Conservation (phyloP, 2,113 vertebrate genomes). For the Carassius gibelio region DNA sequence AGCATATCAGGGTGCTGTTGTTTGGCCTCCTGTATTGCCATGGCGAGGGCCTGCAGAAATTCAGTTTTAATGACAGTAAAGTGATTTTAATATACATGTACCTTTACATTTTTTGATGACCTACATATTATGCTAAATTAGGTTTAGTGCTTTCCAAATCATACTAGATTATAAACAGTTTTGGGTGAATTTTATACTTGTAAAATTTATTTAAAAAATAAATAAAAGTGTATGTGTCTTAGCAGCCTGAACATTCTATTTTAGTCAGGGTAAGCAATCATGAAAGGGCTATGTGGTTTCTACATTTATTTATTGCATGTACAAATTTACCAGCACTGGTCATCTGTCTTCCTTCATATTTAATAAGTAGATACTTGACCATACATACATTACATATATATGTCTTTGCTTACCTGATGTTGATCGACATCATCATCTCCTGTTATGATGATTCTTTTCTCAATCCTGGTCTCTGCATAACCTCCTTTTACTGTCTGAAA, state of each 20-base stretch:
- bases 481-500: slow-evolving; percentile 96
- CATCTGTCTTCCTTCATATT: too few relatives aligned
- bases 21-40: slow-evolving; percentile 98
- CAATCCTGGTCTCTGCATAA: slow-evolving; percentile 96
- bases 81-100: neutral
- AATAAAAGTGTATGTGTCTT: neutral
- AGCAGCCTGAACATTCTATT: neutral
- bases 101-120: neutral
- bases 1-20: slow-evolving; percentile 98
- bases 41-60: slow-evolving; percentile 84
- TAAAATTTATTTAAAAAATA: neutral
- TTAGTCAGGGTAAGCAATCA: neutral
- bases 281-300: neutral
- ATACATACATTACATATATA: neutral
- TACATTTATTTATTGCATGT: neutral
- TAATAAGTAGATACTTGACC: neutral
- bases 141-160: neutral
- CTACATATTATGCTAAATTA: neutral
- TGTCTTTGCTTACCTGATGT: slow-evolving; percentile 84
- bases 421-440: slow-evolving; percentile 98
- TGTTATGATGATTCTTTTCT: slow-evolving; percentile 98
- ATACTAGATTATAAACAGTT: neutral
- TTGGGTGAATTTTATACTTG: neutral
- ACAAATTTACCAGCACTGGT: neutral
- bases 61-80: neutral